Percentiles rank a stretch among this genome's conserved stretches.
Conservation (phyloP, 2,113 vertebrate species). For the Hepsetus odoe region DNA sequence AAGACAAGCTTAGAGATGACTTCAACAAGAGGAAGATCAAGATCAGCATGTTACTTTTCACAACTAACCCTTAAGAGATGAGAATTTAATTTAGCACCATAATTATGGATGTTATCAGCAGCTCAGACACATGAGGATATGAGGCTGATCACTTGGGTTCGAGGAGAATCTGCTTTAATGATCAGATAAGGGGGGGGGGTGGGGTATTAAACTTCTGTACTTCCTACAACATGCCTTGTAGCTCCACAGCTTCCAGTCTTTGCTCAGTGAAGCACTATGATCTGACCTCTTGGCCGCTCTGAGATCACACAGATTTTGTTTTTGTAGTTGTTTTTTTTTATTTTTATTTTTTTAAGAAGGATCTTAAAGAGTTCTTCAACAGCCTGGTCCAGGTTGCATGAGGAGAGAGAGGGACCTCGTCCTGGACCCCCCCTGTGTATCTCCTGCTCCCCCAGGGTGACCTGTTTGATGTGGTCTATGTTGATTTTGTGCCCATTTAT, state of each 20-base stretch:
- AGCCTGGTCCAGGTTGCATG: slow-evolving; percentile 57
- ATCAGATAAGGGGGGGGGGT: slow-evolving; percentile 74
- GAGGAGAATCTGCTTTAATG: slow-evolving; percentile 75
- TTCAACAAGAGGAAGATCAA: slow-evolving; percentile 66
- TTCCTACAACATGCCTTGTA: slow-evolving; percentile 69
- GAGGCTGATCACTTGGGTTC: slow-evolving; percentile 73
- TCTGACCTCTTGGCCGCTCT: not conserved
- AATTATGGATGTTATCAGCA: slow-evolving; percentile 77
- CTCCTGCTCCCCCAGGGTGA: slow-evolving; percentile 51
- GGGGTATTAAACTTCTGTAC: slow-evolving; percentile 72
- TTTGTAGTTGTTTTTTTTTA: not conserved
- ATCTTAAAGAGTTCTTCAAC: slow-evolving; percentile 25
- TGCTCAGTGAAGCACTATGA: not conserved
- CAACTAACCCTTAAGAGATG: slow-evolving; percentile 70
- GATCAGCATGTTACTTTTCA: slow-evolving; percentile 70
- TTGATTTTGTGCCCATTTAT: slow-evolving; percentile 67
- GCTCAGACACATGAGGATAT: slow-evolving; percentile 70
- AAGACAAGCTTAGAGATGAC: slow-evolving; percentile 65
- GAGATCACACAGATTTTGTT: not conserved
- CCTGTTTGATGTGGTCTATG: slow-evolving; percentile 68
- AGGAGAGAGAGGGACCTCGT: slow-evolving; percentile 50
- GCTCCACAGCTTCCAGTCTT: slow-evolving; percentile 63
- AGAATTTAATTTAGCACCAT: slow-evolving; percentile 77
- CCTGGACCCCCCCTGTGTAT: slow-evolving; percentile 16
- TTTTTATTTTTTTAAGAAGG: too few relatives aligned